Base-by-base conservation (phyloP, 2,113 vertebrate species). In the Apistogramma diplotaenia region DNA sequence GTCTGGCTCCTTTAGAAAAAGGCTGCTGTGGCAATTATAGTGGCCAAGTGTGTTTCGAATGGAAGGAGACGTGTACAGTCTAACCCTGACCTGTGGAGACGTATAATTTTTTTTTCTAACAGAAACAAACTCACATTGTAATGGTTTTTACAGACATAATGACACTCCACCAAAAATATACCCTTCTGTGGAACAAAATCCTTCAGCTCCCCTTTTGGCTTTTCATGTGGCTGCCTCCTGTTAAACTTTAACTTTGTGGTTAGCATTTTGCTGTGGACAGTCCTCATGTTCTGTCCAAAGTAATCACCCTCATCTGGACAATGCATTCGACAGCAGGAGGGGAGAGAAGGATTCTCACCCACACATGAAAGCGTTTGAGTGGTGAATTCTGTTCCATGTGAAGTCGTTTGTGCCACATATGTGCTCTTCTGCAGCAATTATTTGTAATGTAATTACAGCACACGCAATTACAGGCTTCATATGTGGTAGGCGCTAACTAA, bases 191-290 rank as follows among this genome's bases (percentile, higher is more conserved):
- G 89, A 93, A 90, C 79, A 90, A 89, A 92, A 81, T 82, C 76
- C 62, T 61, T 84, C 87, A 78, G 80, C 76, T 87, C 82, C 85
- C 72, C 78, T 61, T 76, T 88, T 80, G 85, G 43, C 83, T 78
- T 93, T 92, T 94, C 84, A 92, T 92, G 89, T 93, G 93, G 92
- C 83, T 70, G n/a, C 70, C 76, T 33, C 79, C 87, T 92, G 87
- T 93, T 90, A 86, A 70, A 90, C 85, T 94, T 94, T 91, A 93
- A 91, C 92, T 87, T 79, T 79, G 91, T n/a, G 89, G 92, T 88
- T 19, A 18, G 82, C 83, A 62, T 93, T 91, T 89, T 90, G 87
- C 82, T 90, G 76, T 15, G 87, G 89, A 93, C 83, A 59, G 83
- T 91, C 89, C 62, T 84, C 70, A 37, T 92, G 90, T 91, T 92